These are phyloP conservation scores for Gorsachius magnificus DNA, from an alignment of 2,797 vertebrate genomes.

Conservation along the genomic window DNA sequence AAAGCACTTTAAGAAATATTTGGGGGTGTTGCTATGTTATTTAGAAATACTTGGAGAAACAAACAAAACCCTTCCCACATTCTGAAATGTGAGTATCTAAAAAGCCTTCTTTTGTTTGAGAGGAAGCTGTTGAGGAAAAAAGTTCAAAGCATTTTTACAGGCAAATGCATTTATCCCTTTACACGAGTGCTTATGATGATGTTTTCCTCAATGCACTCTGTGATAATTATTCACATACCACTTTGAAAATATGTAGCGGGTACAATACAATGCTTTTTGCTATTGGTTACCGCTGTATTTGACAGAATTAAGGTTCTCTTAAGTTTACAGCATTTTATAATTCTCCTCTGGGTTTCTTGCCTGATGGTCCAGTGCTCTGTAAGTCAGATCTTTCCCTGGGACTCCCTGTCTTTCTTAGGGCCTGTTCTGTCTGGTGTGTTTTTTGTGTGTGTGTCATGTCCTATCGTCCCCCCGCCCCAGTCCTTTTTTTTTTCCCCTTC, in stretches of 20 bases:
- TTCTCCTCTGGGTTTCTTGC: background rate
- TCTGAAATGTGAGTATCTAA: background rate
- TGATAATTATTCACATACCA: background rate
- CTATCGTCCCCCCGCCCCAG: no score
- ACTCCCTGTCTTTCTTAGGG: background rate
- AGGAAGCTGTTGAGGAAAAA: background rate
- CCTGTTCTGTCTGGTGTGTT: background rate
- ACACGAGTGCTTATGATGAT: background rate
- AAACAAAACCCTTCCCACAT: background rate
- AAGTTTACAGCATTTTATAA: background rate
- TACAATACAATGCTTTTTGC: background rate
- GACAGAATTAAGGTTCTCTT: background rate
- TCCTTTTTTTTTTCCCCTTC: no score
- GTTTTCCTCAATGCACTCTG: background rate
- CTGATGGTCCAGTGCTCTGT: background rate
- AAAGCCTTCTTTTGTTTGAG: background rate
- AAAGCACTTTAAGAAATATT: conserved; percentile 25
- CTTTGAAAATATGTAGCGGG: background rate
- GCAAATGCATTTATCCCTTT: background rate
- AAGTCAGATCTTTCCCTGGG: background rate
- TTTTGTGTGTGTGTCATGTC: no score
- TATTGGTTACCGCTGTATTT: background rate
- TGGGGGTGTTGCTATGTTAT: background rate
- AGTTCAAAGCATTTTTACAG: background rate
- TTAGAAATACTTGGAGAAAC: background rate